These are phyloP conservation scores for Sminthurinus aureus DNA, from an alignment of 2,888 invertebrate species.

Conservation along the genomic window DNA sequence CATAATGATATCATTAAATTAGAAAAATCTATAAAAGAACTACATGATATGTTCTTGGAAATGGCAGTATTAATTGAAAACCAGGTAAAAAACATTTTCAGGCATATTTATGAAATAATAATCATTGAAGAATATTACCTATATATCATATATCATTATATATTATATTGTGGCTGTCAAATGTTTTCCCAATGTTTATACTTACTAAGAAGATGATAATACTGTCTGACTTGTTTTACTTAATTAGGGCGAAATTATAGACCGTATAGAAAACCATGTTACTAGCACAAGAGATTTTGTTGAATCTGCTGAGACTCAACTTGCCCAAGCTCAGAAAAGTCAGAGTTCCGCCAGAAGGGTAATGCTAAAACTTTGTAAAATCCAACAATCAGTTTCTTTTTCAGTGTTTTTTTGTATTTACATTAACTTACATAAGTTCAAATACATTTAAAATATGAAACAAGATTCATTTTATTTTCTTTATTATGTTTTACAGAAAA, in stretches of 20 bases:
- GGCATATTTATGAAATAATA: too few species aligned
- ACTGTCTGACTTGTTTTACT: neutral
- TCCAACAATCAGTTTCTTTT: neutral
- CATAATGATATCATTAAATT: constrained; percentile 83
- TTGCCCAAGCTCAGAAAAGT: constrained; percentile 69
- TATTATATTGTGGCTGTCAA: too few species aligned
- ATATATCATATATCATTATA: neutral
- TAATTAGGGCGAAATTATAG: constrained; percentile 70
- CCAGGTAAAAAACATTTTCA: constrained; percentile 68
- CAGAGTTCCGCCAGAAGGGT: constrained; percentile 68
- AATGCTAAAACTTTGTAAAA: constrained; percentile 20
- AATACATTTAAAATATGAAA: too few species aligned
- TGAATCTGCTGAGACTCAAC: constrained; percentile 68
- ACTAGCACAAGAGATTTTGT: constrained; percentile 69
- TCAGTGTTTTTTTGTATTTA: constrained; percentile 23
- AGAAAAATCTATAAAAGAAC: constrained; percentile 79
- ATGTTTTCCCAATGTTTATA: neutral
- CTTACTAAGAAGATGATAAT: neutral
- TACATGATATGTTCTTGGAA: constrained; percentile 83
- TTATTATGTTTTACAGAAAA: constrained; percentile 48
- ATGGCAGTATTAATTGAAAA: constrained; percentile 81
- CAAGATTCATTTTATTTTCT: neutral
- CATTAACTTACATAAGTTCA: neutral
- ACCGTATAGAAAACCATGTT: constrained; percentile 70
- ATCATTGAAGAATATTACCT: too few species aligned